Evolutionary conservation across 2,797 vertebrate genomes (phyloP), one percentile per base, ranked within the genome.

Genomic region (Jordanella pulchra): DNA sequence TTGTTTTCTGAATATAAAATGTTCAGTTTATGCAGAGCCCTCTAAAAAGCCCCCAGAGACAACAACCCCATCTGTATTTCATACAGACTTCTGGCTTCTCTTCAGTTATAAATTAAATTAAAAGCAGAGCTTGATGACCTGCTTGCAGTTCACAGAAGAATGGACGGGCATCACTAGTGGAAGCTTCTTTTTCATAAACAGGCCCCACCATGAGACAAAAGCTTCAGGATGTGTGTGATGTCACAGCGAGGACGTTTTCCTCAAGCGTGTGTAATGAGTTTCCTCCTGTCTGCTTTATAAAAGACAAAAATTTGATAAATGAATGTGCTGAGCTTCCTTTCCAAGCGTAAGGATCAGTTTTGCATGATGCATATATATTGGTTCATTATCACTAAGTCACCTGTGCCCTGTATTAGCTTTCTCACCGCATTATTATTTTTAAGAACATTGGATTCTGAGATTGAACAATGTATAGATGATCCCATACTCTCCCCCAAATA

Each of bases 331-430:
- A 78, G 83, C 71, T 85, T 28, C 68, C 51, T 79, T 81, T 75
- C 79, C 72, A 58, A 82, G 85, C 83, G 72, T 84, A 85, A 87
- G 87, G 84, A 85, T 89, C 73, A 65, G 67, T 87, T 82, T 84
- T 84, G 87, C 78, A 81, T 92, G 91, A 90, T 93, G 92, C 93
- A 94, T 93, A 93, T 93, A 94, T 93, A 94, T 93, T 93, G 91
- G 91, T 89, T 93, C 92, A 94, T 94, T 94, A 92, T 91, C 88
- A 77, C 85, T 76, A 74, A 87, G 89, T 93, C 90, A 93, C 89
- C 93, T 92, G 84, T 91, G 88, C 82, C 71, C 78, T 72, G 79
- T 69, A 86, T 92, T 87, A 88, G 73, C 90, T 83, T 72, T 78
- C 72, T 81, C 85, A 86, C 85, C 85, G 81, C 58, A 61, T 39